Percentiles rank a stretch among this genome's conserved stretches.
Evolutionary conservation across 2,797 vertebrate genomes (phyloP).

Genomic region (Aplochiton taeniatus): DNA sequence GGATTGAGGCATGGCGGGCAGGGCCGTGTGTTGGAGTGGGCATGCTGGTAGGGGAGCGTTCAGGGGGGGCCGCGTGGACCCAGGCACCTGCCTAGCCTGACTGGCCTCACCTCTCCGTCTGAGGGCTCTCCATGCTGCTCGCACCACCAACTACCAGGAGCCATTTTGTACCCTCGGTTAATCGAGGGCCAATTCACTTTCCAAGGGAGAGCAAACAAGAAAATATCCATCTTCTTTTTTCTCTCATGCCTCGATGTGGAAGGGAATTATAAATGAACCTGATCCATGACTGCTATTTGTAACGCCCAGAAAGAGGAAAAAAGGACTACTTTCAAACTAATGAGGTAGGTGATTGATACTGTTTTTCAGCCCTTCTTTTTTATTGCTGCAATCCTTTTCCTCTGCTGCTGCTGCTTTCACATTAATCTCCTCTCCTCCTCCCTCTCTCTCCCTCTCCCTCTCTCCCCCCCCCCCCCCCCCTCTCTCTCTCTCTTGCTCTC

Average conservation of each 20-base stretch:
- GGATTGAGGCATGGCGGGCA: slow-evolving; percentile 68
- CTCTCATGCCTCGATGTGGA: slow-evolving; percentile 38
- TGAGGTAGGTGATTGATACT: slow-evolving; percentile 80
- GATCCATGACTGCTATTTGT: slow-evolving; percentile 56
- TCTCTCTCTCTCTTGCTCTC: slow-evolving; percentile 37
- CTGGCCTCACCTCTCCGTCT: slow-evolving; percentile 80
- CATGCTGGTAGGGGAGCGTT: slow-evolving; percentile 80
- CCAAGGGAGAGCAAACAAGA: slow-evolving; percentile 59
- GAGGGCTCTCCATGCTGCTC: slow-evolving; percentile 73
- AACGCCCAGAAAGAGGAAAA: slow-evolving; percentile 63
- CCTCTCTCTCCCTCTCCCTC: slow-evolving; percentile 34
- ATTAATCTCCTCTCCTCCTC: slow-evolving; percentile 46
- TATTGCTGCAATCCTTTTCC: slow-evolving; percentile 56
- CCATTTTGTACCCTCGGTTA: slow-evolving; percentile 83
- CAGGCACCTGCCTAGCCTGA: slow-evolving; percentile 83
- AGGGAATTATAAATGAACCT: slow-evolving; percentile 58
- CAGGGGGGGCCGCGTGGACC: slow-evolving; percentile 77
- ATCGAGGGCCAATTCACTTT: slow-evolving; percentile 74
- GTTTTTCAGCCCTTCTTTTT: slow-evolving; percentile 49
- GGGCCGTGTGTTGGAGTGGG: slow-evolving; percentile 77
- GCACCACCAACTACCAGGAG: slow-evolving; percentile 81
- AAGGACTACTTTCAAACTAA: slow-evolving; percentile 70
- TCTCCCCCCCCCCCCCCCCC: slow-evolving; percentile 23
- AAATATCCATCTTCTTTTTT: slow-evolving; percentile 35
- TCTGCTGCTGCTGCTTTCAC: slow-evolving; percentile 44